These are phyloP conservation scores for Austrofundulus limnaeus DNA, from an alignment of 2,113 vertebrate species.

Conservation along the genomic window DNA sequence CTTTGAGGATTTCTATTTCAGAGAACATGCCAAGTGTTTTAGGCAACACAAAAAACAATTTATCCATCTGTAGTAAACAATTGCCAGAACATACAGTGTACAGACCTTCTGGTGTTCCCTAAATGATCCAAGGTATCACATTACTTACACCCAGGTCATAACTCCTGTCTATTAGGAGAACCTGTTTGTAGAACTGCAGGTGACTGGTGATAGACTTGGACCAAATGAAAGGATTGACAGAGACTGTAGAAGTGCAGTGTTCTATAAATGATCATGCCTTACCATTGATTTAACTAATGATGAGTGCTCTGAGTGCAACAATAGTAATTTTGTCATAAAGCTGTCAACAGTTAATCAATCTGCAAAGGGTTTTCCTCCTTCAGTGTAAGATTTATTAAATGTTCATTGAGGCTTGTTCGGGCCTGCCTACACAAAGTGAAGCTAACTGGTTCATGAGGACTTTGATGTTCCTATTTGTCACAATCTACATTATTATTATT, in stretches of 20 bases:
- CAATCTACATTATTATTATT: constrained; percentile 76
- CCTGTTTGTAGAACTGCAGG: constrained; percentile 41
- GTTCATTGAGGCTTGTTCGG: constrained; percentile 75
- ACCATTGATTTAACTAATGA: constrained; percentile 83
- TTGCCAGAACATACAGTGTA: neutral
- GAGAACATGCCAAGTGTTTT: neutral
- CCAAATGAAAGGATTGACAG: constrained; percentile 72
- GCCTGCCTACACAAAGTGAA: constrained; percentile 81
- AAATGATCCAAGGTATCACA: constrained; percentile 40
- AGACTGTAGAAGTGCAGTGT: constrained; percentile 59
- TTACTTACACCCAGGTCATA: constrained; percentile 50
- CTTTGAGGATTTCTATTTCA: neutral
- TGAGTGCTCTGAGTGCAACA: constrained; percentile 80
- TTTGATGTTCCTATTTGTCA: constrained; percentile 77
- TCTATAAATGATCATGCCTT: constrained; percentile 76
- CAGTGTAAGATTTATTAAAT: constrained; percentile 90
- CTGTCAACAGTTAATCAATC: constrained; percentile 89
- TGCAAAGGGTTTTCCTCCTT: constrained; percentile 82
- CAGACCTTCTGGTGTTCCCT: constrained; percentile 13
- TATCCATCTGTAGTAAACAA: neutral
- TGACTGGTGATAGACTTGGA: constrained; percentile 70
- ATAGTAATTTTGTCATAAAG: constrained; percentile 84
- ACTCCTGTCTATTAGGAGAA: constrained; percentile 55
- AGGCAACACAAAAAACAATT: neutral
- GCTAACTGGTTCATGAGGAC: constrained; percentile 64